Evolutionary conservation across 2,888 invertebrate genomes (phyloP).

Genomic region (Endotricha flammealis): DNA sequence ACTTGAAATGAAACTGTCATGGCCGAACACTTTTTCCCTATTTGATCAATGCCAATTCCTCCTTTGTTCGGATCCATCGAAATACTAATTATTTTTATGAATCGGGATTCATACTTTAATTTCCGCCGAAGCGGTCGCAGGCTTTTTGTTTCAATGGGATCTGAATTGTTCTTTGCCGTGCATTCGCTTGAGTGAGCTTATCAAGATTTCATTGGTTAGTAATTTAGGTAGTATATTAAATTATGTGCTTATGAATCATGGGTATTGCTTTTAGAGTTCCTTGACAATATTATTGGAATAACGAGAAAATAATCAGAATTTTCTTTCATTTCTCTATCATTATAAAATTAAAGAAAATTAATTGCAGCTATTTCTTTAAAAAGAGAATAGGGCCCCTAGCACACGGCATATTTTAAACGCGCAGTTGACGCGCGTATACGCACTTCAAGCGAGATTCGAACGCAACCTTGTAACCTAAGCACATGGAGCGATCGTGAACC

Average conservation of each 20-base stretch:
- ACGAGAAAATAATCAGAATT: no score
- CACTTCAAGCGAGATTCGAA: no score
- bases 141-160: constrained; percentile 42
- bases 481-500: no score
- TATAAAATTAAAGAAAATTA: no score
- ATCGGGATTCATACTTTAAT: constrained; percentile 50
- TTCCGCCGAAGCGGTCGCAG: constrained; percentile 41
- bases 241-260: constrained; percentile 14
- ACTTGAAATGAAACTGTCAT: constrained; percentile 40
- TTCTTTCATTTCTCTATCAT: no score
- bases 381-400: no score
- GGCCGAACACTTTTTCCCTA: constrained; percentile 16
- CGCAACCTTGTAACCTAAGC: no score
- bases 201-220: constrained; percentile 31
- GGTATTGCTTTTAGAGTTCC: no score
- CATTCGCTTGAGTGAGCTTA: constrained; percentile 41
- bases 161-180: constrained; percentile 57
- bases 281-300: no score
- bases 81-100: constrained; percentile 51
- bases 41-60: constrained; percentile 45
- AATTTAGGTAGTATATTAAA: constrained; percentile 20
- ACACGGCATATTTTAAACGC: no score
- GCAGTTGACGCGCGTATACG: no score
- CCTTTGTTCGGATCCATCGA: constrained; percentile 45
- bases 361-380: no score